Conservation (phyloP, 2,797 vertebrate species). For the Knipowitschia caucasica region DNA sequence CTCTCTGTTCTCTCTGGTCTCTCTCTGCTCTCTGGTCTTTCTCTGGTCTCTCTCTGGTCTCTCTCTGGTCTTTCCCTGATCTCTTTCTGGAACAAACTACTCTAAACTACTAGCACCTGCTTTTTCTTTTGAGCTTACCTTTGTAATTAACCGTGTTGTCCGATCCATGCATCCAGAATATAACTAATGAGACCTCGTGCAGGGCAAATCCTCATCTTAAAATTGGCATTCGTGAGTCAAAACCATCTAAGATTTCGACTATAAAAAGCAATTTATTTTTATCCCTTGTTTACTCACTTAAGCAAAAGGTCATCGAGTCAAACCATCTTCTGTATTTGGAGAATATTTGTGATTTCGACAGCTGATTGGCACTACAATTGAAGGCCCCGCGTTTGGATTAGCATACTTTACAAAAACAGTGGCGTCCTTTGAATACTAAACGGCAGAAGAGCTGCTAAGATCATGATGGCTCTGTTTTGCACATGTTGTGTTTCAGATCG, state of each 20-base stretch:
- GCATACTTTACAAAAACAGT: constrained; percentile 19
- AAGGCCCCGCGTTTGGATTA: constrained; percentile 29
- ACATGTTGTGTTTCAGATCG: constrained; percentile 41
- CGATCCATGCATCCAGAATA: no score
- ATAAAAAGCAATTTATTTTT: constrained; percentile 27
- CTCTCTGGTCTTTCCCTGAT: no score
- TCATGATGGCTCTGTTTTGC: constrained; percentile 31
- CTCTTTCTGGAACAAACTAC: no score
- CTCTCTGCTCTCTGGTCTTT: no score
- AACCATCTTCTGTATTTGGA: constrained; percentile 10
- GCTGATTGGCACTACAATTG: constrained; percentile 49
- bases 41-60: no score
- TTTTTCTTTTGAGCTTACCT: no score
- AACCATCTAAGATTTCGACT: not conserved
- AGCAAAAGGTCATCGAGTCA: constrained; percentile 21
- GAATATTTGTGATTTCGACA: constrained; percentile 20
- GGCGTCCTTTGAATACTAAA: constrained; percentile 27
- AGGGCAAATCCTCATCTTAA: not conserved
- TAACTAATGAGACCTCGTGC: not conserved
- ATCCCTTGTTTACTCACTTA: constrained; percentile 16
- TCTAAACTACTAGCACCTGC: no score
- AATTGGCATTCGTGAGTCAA: not conserved
- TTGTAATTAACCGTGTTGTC: no score
- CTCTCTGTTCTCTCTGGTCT: no score
- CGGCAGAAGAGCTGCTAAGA: constrained; percentile 14